phyloP scores from a whole-genome alignment of 2,888 invertebrate genomes.

The Chaitophorus viminalis region DNA sequence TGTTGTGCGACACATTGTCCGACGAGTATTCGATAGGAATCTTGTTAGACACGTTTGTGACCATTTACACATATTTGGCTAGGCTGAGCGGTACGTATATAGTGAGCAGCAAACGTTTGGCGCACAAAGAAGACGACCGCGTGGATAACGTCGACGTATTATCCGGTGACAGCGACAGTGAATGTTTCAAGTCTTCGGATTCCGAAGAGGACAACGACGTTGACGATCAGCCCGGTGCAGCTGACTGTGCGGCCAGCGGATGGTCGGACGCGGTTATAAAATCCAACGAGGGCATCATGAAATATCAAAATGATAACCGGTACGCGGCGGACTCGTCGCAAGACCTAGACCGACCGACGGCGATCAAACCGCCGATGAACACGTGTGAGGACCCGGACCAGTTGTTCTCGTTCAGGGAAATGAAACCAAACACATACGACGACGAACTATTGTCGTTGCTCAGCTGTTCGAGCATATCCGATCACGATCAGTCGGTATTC shows the following conservation, averaged over 20 bases:
- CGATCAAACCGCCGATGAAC: background rate
- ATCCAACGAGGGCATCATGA: background rate
- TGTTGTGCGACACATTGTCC: conserved; percentile 22
- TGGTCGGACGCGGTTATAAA: background rate
- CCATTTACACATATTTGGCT: conserved; percentile 20
- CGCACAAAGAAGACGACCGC: background rate
- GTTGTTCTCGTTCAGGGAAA: background rate
- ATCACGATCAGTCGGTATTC: background rate
- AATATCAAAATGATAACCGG: background rate
- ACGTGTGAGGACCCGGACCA: background rate
- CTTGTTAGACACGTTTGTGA: conserved; percentile 5
- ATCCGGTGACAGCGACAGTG: background rate
- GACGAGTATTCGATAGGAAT: background rate
- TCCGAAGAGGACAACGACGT: background rate
- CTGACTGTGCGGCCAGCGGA: background rate
- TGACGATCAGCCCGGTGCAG: background rate
- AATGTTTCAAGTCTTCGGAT: background rate
- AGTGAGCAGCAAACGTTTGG: too few species aligned
- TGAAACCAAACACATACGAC: background rate
- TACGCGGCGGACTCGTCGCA: background rate
- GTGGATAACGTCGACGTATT: background rate
- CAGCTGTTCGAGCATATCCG: conserved; percentile 2
- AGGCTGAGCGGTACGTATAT: background rate
- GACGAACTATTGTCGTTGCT: conserved; percentile 25
- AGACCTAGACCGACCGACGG: background rate